Percentiles rank a stretch among this genome's conserved stretches.
phyloP scores from a whole-genome alignment of 2,888 invertebrate species.

The Ectemnius continuus region DNA sequence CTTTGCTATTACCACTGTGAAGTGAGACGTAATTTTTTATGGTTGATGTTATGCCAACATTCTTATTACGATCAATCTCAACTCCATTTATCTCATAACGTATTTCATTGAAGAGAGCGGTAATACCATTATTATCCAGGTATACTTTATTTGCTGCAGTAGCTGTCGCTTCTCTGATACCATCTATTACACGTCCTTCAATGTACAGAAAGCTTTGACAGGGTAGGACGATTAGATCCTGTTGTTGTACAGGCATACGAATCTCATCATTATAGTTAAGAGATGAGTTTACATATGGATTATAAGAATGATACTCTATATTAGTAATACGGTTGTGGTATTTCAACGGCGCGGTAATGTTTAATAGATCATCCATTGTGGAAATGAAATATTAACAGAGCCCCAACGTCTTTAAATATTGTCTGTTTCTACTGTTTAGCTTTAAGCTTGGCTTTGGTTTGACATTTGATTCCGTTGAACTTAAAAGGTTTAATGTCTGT shows the following conservation, averaged over 20 bases:
- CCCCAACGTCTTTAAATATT: background rate
- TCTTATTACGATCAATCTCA: background rate
- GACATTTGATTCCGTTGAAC: no score
- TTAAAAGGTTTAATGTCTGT: background rate
- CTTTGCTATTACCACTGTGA: background rate
- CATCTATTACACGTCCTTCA: background rate
- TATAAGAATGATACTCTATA: background rate
- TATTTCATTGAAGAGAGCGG: background rate
- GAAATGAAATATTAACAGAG: background rate
- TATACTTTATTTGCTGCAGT: background rate
- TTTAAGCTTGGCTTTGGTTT: background rate
- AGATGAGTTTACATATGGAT: background rate
- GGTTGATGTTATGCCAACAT: background rate
- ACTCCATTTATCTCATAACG: background rate
- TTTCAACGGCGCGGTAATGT: background rate
- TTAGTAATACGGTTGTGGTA: background rate
- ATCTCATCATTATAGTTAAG: background rate
- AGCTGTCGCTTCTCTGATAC: background rate
- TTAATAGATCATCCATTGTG: background rate
- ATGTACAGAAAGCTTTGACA: conserved; percentile 3
- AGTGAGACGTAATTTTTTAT: background rate
- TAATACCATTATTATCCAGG: background rate
- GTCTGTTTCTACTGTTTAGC: background rate
- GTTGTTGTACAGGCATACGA: conserved; percentile 10
- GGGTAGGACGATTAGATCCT: background rate